Base-by-base conservation (phyloP, 2,113 vertebrate genomes). In the Choloepus hoffmanni region DNA sequence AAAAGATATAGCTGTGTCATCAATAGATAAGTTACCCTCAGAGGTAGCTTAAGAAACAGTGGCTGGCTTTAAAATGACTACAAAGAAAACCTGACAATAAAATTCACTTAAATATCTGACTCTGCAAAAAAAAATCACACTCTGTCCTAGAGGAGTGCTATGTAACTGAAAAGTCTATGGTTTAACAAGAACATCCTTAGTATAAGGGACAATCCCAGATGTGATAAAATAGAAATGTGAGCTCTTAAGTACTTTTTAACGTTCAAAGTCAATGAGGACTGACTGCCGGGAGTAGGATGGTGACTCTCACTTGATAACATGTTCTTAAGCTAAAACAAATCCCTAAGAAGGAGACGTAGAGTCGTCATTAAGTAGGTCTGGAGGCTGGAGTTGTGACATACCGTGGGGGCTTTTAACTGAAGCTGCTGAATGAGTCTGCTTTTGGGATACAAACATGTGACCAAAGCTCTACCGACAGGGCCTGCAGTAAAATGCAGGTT, bases 101-200 rank as follows among this genome's bases (percentile, higher is more conserved):
- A 95, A 97, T 93, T 95, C 95, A 94, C 95, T 95, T 95, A 95
- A 97, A 95, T 93, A 89, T 94, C 97, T 97, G 95, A 97, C 92
- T 97, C 93, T 94, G 97, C 86, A 97, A 96, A 96, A 95, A 87
- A 89, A 81, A 21, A 96, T 85, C 92, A 63, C 3, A 11, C 50
- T 87, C 60, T 70, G 86, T 93, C 96, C 96, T 96, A 40, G 74
- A 94, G 91, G 95, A 96, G 45, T 26, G 6, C 48, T 72, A 65
- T 23, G 63, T 92, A 96, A 97, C 91, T 97, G 94, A 74, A 95
- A 96, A 94, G 91, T 40, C 89, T 30, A 7, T 18, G 73, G 82
- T 70, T 2, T 60, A 96, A 89, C 91, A 85, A 92, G 95, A 90
- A 83, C 50, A 95, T 90, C 73, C 60, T 94, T 74, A 95, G 63